Evolutionary conservation across 2,888 invertebrate genomes (phyloP).

Genomic region (Pantelozetes paolii): DNA sequence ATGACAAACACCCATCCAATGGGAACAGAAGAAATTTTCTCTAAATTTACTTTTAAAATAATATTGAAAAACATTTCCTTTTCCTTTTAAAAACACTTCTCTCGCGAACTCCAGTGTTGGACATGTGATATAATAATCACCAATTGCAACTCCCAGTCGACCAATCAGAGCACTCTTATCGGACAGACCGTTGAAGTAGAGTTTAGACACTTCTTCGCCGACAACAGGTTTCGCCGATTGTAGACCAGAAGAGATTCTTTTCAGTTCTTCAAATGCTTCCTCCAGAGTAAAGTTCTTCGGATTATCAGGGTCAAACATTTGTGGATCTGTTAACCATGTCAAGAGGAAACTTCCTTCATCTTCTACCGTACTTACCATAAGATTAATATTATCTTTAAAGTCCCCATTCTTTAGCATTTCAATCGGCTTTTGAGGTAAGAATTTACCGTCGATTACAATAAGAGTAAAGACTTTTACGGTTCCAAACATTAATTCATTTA

Average conservation of each 20-base stretch:
- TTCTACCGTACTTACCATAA: slow-evolving; percentile 26
- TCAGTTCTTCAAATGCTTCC: neutral
- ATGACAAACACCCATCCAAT: slow-evolving; percentile 34
- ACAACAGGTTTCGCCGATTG: neutral
- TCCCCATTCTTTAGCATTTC: slow-evolving; percentile 23
- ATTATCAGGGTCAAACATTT: neutral
- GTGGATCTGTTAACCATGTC: neutral
- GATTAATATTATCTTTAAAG: slow-evolving; percentile 23
- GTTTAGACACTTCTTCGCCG: slow-evolving; percentile 1
- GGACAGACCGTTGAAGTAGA: slow-evolving; percentile 5
- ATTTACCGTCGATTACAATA: slow-evolving; percentile 22
- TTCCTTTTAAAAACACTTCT: too few relatives aligned
- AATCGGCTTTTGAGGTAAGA: slow-evolving; percentile 19
- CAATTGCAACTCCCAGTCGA: slow-evolving; percentile 16
- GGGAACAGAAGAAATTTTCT: neutral
- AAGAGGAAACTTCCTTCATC: slow-evolving; percentile 34
- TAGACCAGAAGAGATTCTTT: neutral
- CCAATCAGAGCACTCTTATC: neutral
- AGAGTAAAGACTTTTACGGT: neutral
- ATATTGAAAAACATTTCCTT: slow-evolving; percentile 27
- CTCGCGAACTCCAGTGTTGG: slow-evolving; percentile 37
- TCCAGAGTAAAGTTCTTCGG: neutral
- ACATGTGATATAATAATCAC: slow-evolving; percentile 29
- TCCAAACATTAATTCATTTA: neutral
- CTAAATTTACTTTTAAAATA: slow-evolving; percentile 17